phyloP scores from a whole-genome alignment of 2,888 invertebrate genomes.

The Ichneumon xanthorius region DNA sequence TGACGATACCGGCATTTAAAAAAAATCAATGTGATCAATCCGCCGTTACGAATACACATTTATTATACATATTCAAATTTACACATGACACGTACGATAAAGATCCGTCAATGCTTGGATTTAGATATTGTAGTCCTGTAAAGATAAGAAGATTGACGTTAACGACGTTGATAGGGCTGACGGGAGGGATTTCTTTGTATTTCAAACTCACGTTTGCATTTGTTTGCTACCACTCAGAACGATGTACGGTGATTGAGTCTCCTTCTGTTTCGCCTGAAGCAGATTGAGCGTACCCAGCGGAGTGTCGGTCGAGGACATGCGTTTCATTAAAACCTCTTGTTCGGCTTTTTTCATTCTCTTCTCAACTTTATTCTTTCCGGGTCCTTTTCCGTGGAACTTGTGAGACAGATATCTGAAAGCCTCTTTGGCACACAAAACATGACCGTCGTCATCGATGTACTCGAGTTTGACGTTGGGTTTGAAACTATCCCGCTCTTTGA shows the following conservation, averaged over 20 bases:
- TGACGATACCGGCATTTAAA: slow-evolving; percentile 8
- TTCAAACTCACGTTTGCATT: slow-evolving; percentile 85
- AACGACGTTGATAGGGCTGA: neutral
- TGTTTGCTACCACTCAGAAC: slow-evolving; percentile 96
- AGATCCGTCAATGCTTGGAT: slow-evolving; percentile 80
- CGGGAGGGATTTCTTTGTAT: neutral
- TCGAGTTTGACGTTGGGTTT: slow-evolving; percentile 98
- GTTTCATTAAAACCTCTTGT: slow-evolving; percentile 98
- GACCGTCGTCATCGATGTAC: slow-evolving; percentile 98
- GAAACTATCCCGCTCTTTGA: slow-evolving; percentile 95
- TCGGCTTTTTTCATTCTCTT: slow-evolving; percentile 97
- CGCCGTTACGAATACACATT: neutral
- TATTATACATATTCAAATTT: slow-evolving; percentile 12
- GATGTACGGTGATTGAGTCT: slow-evolving; percentile 96
- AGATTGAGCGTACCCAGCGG: slow-evolving; percentile 97
- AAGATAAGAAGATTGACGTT: slow-evolving; percentile 66
- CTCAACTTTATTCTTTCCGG: slow-evolving; percentile 99
- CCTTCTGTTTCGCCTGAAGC: slow-evolving; percentile 97
- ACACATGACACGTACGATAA: slow-evolving; percentile 18
- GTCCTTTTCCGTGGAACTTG: slow-evolving; percentile 99
- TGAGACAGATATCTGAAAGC: slow-evolving; percentile 98
- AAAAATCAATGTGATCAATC: neutral
- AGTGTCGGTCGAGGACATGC: slow-evolving; percentile 99
- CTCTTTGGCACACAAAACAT: slow-evolving; percentile 96
- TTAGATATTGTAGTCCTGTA: slow-evolving; percentile 85